Percentiles rank a stretch among this genome's conserved stretches.
These are phyloP conservation scores for Homarus americanus DNA, from an alignment of 1,140 invertebrate genomes.

Conservation along the genomic window DNA sequence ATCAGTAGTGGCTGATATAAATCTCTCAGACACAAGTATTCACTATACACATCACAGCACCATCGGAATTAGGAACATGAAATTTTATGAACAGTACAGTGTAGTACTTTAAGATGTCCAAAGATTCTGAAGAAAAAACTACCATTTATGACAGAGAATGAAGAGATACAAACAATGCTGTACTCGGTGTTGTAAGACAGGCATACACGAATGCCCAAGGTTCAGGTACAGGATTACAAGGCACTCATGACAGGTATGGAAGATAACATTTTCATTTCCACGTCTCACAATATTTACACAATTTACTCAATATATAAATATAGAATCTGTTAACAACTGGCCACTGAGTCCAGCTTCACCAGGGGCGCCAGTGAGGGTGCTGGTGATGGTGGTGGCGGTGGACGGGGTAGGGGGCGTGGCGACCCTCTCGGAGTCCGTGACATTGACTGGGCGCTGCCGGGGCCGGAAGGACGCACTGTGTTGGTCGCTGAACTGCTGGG, in stretches of 20 bases:
- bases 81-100: too few species aligned
- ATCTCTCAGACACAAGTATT: background rate
- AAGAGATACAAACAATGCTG: background rate
- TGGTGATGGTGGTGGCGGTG: slow-evolving; percentile 40
- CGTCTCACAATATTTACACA: too few species aligned
- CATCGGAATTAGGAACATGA: slow-evolving; percentile 64
- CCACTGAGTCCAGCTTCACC: slow-evolving; percentile 20
- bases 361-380: slow-evolving; percentile 65
- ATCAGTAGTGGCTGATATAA: too few species aligned
- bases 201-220: background rate
- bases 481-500: background rate
- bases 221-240: slow-evolving; percentile 25
- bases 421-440: too few species aligned
- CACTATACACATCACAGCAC: slow-evolving; percentile 53
- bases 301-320: background rate
- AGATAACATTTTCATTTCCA: too few species aligned
- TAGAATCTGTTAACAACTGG: background rate
- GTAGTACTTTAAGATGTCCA: too few species aligned
- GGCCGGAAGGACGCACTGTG: background rate
- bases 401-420: too few species aligned
- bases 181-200: background rate
- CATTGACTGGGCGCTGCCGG: background rate
- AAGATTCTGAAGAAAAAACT: too few species aligned
- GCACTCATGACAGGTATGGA: slow-evolving; percentile 15
- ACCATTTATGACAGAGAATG: background rate